Evolutionary conservation across 2,113 vertebrate genomes (phyloP).

Genomic region (Nettapus auritus): DNA sequence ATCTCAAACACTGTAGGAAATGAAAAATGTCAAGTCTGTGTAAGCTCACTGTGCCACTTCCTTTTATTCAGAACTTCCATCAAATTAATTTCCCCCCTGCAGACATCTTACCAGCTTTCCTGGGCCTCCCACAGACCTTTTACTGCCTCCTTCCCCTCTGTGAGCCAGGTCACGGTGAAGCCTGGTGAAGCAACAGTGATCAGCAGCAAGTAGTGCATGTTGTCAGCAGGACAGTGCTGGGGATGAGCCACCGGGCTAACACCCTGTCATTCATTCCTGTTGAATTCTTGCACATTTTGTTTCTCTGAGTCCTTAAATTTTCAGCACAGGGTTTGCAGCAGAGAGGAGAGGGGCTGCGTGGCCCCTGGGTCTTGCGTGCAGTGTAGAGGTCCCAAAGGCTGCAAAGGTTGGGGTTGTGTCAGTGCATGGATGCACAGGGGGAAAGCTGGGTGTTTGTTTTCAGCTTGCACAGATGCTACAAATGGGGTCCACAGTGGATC

Average conservation of each 20-base stretch:
- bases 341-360: not conserved
- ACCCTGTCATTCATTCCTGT: not conserved
- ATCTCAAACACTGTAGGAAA: not conserved
- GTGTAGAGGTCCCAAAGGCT: not conserved
- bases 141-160: not conserved
- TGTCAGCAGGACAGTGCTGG: not conserved
- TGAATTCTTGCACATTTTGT: not conserved
- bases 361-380: not conserved
- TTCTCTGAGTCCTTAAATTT: not conserved
- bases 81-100: not conserved
- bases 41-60: not conserved
- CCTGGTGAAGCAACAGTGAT: not conserved
- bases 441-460: not conserved
- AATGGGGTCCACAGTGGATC: not conserved
- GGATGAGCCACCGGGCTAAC: not conserved
- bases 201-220: not conserved
- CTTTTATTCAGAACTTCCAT: not conserved
- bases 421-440: not conserved
- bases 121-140: not conserved
- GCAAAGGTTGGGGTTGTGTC: not conserved
- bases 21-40: not conserved
- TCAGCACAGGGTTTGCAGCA: not conserved
- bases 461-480: not conserved
- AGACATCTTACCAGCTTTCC: not conserved
- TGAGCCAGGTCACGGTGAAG: not conserved